Percentiles rank a stretch among this genome's conserved stretches.
Evolutionary conservation across 2,113 vertebrate genomes (phyloP).

Genomic region (Grantiella picta): DNA sequence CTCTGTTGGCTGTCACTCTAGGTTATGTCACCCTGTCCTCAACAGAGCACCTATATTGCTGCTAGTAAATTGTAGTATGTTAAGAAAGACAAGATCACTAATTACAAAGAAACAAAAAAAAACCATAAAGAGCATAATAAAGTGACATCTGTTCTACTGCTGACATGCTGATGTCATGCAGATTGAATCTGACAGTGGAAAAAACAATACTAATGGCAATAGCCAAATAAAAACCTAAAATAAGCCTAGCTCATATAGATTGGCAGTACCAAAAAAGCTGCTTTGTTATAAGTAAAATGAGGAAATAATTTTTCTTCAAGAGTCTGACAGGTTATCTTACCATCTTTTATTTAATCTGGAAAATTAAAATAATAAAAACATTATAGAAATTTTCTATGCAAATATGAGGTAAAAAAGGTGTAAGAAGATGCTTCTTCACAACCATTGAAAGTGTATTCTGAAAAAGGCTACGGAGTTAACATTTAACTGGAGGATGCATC

Average conservation of each 20-base stretch:
- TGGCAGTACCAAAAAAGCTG: neutral
- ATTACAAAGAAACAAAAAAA: neutral
- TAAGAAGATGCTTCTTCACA: neutral
- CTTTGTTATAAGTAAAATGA: neutral
- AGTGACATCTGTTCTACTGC: slow-evolving; percentile 24
- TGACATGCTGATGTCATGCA: slow-evolving; percentile 23
- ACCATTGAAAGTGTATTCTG: neutral
- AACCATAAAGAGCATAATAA: neutral
- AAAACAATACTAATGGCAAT: neutral
- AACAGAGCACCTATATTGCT: neutral
- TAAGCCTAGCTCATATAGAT: neutral
- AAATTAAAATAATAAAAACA: neutral
- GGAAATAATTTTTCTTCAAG: neutral
- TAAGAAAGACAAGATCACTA: neutral
- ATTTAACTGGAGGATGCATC: neutral
- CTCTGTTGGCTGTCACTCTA: slow-evolving; percentile 31
- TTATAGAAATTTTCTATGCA: neutral
- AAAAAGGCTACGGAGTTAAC: neutral
- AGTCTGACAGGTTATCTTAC: neutral
- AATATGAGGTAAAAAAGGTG: neutral
- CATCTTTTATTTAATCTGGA: neutral
- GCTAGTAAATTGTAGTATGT: neutral
- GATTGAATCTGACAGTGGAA: slow-evolving; percentile 16
- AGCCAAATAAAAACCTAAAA: neutral
- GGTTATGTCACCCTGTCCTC: neutral